phyloP scores from a whole-genome alignment of 2,797 vertebrate species.

The Scarus forsteni region DNA sequence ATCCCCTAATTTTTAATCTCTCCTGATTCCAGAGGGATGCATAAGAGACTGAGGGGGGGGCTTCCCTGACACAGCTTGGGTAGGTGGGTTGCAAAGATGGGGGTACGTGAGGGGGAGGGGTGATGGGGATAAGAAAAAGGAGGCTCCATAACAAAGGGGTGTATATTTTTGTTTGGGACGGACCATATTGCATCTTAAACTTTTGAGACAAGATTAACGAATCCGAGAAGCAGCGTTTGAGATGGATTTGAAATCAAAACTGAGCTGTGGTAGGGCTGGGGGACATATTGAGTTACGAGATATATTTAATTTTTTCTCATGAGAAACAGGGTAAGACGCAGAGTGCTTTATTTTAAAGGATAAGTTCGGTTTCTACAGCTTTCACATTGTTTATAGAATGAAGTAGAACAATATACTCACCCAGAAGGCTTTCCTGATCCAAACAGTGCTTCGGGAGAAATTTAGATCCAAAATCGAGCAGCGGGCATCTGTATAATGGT shows the following conservation, averaged over 20 bases:
- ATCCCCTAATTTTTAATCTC: constrained; percentile 86
- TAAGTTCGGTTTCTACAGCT: too few species aligned
- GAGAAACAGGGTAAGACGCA: too few species aligned
- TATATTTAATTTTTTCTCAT: too few species aligned
- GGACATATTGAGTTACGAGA: too few species aligned
- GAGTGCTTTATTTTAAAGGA: too few species aligned
- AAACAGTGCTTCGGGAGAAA: too few species aligned
- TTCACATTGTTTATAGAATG: too few species aligned
- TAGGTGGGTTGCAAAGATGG: constrained; percentile 62
- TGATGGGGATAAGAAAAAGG: constrained; percentile 47
- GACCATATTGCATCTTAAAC: constrained; percentile 27
- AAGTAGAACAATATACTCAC: too few species aligned
- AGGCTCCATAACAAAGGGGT: constrained; percentile 73
- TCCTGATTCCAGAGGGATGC: constrained; percentile 80
- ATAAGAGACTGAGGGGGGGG: constrained; percentile 54
- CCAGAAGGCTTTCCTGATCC: too few species aligned
- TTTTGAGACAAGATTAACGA: constrained; percentile 16
- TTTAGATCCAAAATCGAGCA: too few species aligned
- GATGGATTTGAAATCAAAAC: neutral
- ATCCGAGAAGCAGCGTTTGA: neutral
- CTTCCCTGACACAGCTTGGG: constrained; percentile 71
- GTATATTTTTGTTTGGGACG: constrained; percentile 52
- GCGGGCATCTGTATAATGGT: too few species aligned
- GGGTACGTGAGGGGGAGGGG: constrained; percentile 37
- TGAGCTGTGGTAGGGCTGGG: neutral